Conservation (phyloP, 2,113 vertebrate genomes). For the Petaurus breviceps region DNA sequence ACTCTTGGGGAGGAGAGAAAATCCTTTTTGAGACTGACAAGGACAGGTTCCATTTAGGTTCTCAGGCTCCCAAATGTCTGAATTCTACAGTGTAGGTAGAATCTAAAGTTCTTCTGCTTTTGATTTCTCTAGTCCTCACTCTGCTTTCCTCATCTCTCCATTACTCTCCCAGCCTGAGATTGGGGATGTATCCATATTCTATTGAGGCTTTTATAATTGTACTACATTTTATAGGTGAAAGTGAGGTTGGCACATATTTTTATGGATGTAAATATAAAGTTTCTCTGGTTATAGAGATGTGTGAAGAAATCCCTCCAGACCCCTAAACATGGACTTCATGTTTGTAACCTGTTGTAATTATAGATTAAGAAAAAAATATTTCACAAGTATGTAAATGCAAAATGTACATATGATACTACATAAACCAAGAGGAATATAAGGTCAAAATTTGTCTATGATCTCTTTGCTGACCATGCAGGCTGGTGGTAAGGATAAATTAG, state of each 20-base stretch:
- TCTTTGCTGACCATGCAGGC: background rate
- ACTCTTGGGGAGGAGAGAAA: background rate
- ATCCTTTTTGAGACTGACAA: background rate
- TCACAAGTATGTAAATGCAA: background rate
- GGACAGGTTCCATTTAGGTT: background rate
- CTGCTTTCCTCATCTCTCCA: background rate
- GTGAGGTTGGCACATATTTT: background rate
- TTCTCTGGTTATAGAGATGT: background rate
- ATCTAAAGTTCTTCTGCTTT: background rate
- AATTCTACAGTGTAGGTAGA: background rate
- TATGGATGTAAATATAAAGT: background rate
- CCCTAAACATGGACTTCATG: background rate
- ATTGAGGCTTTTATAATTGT: background rate
- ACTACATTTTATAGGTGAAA: background rate
- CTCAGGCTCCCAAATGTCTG: background rate
- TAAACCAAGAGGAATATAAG: background rate
- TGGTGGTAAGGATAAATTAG: background rate
- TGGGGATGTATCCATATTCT: background rate
- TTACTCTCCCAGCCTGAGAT: background rate
- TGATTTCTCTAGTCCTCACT: background rate
- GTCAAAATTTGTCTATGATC: background rate
- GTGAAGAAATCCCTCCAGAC: background rate
- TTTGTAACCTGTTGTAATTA: conserved; percentile 5
- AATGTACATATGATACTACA: background rate
- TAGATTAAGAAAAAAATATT: background rate